Evolutionary conservation across 2,797 vertebrate genomes (phyloP).

Genomic region (Garrulus glandarius): DNA sequence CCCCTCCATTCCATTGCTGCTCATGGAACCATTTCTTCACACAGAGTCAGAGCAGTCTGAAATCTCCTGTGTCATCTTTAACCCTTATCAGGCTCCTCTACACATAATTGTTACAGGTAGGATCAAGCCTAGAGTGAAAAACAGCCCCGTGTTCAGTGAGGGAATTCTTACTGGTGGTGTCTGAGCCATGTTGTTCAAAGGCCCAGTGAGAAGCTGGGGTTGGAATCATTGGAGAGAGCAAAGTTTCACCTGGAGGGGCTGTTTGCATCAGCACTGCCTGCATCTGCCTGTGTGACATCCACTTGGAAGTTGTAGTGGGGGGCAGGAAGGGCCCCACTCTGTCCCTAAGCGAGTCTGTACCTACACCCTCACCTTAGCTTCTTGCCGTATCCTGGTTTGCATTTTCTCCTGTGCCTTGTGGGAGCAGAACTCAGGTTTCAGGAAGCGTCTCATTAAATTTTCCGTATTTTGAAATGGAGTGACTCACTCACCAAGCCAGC

Average conservation of each 20-base stretch:
- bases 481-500: neutral
- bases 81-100: neutral
- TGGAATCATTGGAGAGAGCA: neutral
- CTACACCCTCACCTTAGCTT: neutral
- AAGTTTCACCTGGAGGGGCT: neutral
- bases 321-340: neutral
- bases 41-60: neutral
- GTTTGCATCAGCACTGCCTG: neutral
- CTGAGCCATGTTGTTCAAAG: neutral
- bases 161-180: neutral
- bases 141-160: accelerated
- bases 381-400: neutral
- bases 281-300: neutral
- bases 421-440: conserved; percentile 41
- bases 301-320: neutral
- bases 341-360: accelerated
- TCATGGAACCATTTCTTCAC: neutral
- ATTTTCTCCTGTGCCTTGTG: neutral
- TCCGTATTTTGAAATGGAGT: conserved; percentile 16
- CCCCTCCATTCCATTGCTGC: neutral
- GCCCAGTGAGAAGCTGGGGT: neutral
- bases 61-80: neutral
- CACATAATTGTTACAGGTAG: neutral
- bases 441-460: conserved; percentile 36
- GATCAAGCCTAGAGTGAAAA: neutral